phyloP scores from a whole-genome alignment of 2,888 invertebrate species.

The Drosophila macrothrix region DNA sequence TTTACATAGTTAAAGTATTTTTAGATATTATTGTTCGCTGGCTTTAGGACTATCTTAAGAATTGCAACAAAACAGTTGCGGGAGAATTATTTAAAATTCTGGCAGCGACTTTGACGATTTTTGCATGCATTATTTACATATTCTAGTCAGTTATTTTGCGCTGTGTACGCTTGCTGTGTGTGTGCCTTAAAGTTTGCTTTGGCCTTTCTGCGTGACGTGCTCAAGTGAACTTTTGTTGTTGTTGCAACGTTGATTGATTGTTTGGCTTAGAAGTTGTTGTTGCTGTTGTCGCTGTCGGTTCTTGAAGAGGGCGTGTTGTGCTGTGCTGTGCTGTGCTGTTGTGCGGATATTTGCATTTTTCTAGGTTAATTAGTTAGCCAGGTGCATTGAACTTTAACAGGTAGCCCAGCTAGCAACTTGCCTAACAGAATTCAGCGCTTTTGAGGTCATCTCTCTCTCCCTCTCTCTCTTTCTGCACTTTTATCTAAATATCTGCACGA shows the following conservation, averaged over 20 bases:
- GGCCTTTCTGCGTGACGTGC: conserved; percentile 59
- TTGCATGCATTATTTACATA: background rate
- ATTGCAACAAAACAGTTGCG: background rate
- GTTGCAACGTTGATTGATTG: conserved; percentile 73
- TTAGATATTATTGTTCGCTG: background rate
- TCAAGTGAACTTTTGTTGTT: conserved; percentile 68
- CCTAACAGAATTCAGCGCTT: conserved; percentile 4
- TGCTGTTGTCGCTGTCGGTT: conserved; percentile 29
- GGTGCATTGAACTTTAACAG: conserved; percentile 67
- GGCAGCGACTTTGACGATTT: background rate
- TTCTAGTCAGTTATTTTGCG: conserved; percentile 1
- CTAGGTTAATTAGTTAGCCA: conserved; percentile 72
- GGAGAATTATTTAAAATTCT: background rate
- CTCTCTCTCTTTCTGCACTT: background rate
- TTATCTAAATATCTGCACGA: conserved; percentile 18
- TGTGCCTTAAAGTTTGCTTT: conserved; percentile 43
- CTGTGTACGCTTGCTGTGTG: conserved; percentile 8
- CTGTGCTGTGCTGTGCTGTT: conserved; percentile 17
- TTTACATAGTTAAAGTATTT: background rate
- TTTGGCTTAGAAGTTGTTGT: conserved; percentile 61
- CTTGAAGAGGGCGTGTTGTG: conserved; percentile 59
- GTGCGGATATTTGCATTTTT: conserved; percentile 74
- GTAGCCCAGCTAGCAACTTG: conserved; percentile 16
- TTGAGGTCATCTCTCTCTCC: conserved; percentile 21
- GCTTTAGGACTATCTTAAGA: background rate